Base-by-base conservation (phyloP, 2,888 invertebrate species). In the Dasysyrphus tricinctus region DNA sequence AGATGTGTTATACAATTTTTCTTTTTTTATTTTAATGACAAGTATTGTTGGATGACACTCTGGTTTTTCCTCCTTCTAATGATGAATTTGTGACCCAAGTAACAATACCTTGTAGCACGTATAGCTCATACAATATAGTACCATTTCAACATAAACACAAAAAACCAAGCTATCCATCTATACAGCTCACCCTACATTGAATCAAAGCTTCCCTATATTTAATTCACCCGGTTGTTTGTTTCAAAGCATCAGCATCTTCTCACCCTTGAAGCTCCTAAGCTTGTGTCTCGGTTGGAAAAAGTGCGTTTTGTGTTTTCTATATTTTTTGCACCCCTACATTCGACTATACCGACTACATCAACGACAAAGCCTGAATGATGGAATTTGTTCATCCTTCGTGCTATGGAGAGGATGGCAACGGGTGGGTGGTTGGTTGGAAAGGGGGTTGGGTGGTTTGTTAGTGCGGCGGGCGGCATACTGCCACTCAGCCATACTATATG, bases 391-490 rank as follows among this genome's bases (percentile, higher is more conserved):
- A 70, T 76, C 67, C 72, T 72, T 72, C 59, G 57, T 76, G 16
- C 29, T 54, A n/a, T n/a, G 32, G 49, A 12, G 42, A 34, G 24
- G 24, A 24, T 24, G 24, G 24, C 3, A 3, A 24, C 24, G 24
- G 14, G 47, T 39, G 49, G 59, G 42, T 16, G 65, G 4, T n/a
- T n/a, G n/a, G n/a, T n/a, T n/a, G n/a, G n/a, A n/a, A n/a, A 39
- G 39, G 11, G 3, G 51, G 16, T 59, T 39, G 59, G 39, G 5
- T 56, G 61, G 39, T 14, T 61, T 24, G 54, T 49, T 56, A 57
- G 59, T 72, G 56, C 69, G 80, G 76, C 76, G 59, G 65, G 56
- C 69, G 80, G 76, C 76, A 77, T 85, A 80, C 80, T 85, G 84
- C 67, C 80, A 80, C 80, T 85, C 80, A 56, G 73, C 47, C 59